Evolutionary conservation across 2,888 invertebrate genomes (phyloP).

Genomic region (Eupelmus urozonus): DNA sequence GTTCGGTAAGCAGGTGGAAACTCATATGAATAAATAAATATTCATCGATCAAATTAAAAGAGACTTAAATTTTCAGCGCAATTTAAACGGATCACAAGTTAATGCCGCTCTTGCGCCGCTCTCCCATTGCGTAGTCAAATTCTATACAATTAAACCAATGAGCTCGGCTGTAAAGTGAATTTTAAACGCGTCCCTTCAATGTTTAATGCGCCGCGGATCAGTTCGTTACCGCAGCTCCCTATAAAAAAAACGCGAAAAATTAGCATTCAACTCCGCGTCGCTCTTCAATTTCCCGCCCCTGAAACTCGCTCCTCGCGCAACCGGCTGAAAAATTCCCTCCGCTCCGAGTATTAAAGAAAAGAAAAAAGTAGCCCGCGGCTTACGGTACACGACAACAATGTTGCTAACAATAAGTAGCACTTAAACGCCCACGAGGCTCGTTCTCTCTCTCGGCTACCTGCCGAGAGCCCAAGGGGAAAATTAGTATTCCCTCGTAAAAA

Average conservation of each 20-base stretch:
- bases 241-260: conserved; percentile 1
- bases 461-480: conserved; percentile 18
- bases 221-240: too few species aligned
- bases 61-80: too few species aligned
- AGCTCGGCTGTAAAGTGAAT: too few species aligned
- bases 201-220: too few species aligned
- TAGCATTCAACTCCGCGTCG: not conserved
- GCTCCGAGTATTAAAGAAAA: not conserved
- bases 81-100: too few species aligned
- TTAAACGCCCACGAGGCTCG: conserved; percentile 42
- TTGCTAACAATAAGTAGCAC: conserved; percentile 47
- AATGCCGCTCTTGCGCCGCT: too few species aligned
- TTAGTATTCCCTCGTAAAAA: conserved; percentile 55
- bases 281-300: not conserved
- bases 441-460: not conserved
- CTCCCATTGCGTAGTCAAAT: too few species aligned
- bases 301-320: not conserved
- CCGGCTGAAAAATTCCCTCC: conserved; percentile 1
- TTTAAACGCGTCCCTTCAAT: too few species aligned
- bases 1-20: too few species aligned
- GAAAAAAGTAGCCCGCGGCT: not conserved
- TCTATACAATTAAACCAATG: too few species aligned
- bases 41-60: too few species aligned
- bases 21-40: too few species aligned
- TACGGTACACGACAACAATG: conserved; percentile 43